Evolutionary conservation across 1,140 invertebrate genomes (phyloP), one percentile per base, ranked within the genome.

Genomic region (Drosophila lacertosa): DNA sequence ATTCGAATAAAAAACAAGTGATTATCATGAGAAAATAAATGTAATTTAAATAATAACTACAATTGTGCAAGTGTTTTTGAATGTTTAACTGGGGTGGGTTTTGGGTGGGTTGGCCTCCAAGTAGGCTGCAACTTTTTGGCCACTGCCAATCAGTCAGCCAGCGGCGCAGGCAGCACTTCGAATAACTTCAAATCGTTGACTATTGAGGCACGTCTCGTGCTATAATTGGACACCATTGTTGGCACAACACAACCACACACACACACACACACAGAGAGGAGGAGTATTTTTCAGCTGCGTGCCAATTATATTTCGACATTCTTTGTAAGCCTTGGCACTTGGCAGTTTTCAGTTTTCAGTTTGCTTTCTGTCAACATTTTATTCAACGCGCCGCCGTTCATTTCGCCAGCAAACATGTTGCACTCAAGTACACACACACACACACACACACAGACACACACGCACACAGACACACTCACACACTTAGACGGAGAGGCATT

Each of bases 11-110:
- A 88, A 73, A 73, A 86, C 82, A 69, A 88, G 81, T 86, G 81
- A 86, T 88, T 86, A 88, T 88, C 82, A 88, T 81, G 62, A 70
- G 72, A 86, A 79, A 86, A 86, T 86, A 86, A 88, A 86, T 86
- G 81, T 86, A 86, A 86, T 86, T 86, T 88, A 88, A 88, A 86
- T 74, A 84, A 76, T 69, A 82, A 88, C 62, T 62, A 55, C 57
- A 66, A 53, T 58, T 32, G 29, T 15, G 2, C 13, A 9, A 11
- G 33, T 60, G 16, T 47, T 64, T 48, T 4, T n/a, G n/a, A n/a
- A 42, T 55, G 32, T 9, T 47, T 7, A 10, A 15, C 13, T 2
- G 26, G 47, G 16, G 9, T 7, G 15, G 9, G 3, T 3, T 4
- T 2, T 32, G 54, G 15, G 11, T 7, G 13, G 5, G 6, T 4